phyloP scores from a whole-genome alignment of 2,797 vertebrate species.

The Chloroceryle inda region DNA sequence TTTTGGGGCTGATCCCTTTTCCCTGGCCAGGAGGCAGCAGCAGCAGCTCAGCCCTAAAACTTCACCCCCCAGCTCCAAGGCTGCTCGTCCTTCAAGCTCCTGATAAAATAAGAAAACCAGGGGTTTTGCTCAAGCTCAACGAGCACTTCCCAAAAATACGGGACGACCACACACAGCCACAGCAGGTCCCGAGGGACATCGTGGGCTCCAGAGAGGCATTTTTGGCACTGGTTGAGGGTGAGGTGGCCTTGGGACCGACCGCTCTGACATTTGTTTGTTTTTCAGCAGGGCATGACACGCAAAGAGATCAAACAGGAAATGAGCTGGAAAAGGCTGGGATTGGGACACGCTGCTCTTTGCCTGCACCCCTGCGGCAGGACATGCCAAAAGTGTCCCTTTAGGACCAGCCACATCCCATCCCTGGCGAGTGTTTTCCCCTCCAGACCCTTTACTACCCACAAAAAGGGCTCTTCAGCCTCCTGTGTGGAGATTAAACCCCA shows the following conservation, averaged over 20 bases:
- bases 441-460: neutral
- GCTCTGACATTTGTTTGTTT: conserved; percentile 20
- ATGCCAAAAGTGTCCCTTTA: neutral
- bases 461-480: neutral
- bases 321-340: neutral
- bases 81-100: neutral
- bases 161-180: fast-evolving
- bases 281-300: neutral
- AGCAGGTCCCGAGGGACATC: fast-evolving
- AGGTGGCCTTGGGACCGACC: neutral
- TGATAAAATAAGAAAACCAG: neutral
- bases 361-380: fast-evolving
- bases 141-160: fast-evolving
- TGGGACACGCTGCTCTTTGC: conserved; percentile 1
- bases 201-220: neutral
- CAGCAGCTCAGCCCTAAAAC: neutral
- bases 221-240: neutral
- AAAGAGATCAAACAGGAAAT: neutral
- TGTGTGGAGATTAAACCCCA: neutral
- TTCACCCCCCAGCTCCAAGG: neutral
- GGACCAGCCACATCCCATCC: neutral
- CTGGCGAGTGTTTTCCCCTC: fast-evolving
- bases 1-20: neutral
- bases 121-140: neutral
- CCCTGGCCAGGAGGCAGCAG: neutral